Evolutionary conservation across 2,797 vertebrate genomes (phyloP).

Genomic region (Enteromius unitaeniatus): DNA sequence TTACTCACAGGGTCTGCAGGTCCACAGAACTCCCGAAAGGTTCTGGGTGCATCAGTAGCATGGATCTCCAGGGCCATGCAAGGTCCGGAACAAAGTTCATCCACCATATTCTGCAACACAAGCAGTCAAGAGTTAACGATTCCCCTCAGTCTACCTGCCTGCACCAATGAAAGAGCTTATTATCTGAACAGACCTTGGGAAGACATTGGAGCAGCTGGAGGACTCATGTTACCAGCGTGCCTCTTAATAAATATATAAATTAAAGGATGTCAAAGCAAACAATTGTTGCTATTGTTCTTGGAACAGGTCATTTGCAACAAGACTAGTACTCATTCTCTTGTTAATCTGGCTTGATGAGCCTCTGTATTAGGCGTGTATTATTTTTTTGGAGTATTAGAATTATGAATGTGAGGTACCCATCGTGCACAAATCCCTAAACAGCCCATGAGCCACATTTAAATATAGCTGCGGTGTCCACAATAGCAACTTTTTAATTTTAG

Average conservation of each 20-base stretch:
- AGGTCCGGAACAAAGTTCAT: constrained; percentile 89
- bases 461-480: not conserved
- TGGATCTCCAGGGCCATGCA: constrained; percentile 90
- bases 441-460: not conserved
- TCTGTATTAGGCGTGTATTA: constrained; percentile 5
- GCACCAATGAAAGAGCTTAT: constrained; percentile 60
- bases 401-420: not conserved
- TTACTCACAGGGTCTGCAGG: constrained; percentile 94
- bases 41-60: constrained; percentile 75
- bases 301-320: constrained; percentile 31
- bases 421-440: constrained; percentile 7
- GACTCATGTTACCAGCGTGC: constrained; percentile 58
- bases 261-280: constrained; percentile 57
- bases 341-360: constrained; percentile 52
- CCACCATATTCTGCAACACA: constrained; percentile 85
- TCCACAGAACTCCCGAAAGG: constrained; percentile 92
- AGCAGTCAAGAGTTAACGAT: constrained; percentile 55
- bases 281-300: constrained; percentile 58
- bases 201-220: constrained; percentile 54
- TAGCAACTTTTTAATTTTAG: not conserved
- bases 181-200: constrained; percentile 60
- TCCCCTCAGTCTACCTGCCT: constrained; percentile 31
- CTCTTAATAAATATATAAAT: constrained; percentile 55
- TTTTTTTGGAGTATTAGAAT: not conserved
- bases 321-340: constrained; percentile 48